A percentile compares a stretch with the other conserved stretches of the same genome.
These are phyloP conservation scores for Anorthoa munda DNA, from an alignment of 2,888 invertebrate species.

Conservation along the genomic window DNA sequence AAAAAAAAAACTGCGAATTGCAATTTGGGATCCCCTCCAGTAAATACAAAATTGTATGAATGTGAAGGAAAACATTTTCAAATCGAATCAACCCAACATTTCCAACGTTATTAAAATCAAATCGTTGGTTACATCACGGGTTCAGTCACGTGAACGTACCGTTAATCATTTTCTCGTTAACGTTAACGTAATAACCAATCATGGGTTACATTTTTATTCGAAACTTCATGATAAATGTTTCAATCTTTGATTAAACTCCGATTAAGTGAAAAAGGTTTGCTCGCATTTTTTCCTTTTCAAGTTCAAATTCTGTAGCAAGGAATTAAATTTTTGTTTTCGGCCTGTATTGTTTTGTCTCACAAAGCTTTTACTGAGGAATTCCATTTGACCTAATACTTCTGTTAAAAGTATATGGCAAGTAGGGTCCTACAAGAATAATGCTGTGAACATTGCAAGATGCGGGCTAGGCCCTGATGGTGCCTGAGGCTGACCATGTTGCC, in stretches of 20 bases:
- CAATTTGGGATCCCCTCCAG: background rate
- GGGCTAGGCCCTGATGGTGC: too few relatives aligned
- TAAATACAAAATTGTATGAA: background rate
- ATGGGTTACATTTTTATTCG: constrained; percentile 11
- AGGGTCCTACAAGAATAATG: too few relatives aligned
- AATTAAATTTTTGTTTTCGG: constrained; percentile 1
- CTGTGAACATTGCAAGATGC: background rate
- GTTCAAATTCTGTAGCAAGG: constrained; percentile 6
- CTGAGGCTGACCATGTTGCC: too few relatives aligned
- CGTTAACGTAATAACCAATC: constrained; percentile 1
- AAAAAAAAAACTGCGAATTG: background rate
- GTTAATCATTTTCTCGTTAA: constrained; percentile 51
- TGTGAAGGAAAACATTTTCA: constrained; percentile 1
- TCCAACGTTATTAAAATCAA: constrained; percentile 25
- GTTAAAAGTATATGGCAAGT: too few relatives aligned
- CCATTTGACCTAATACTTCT: background rate
- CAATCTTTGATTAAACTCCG: constrained; percentile 11
- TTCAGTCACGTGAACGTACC: constrained; percentile 42
- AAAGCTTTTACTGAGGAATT: background rate
- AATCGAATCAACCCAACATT: constrained; percentile 26
- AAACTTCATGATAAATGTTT: constrained; percentile 15
- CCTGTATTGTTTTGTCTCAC: background rate
- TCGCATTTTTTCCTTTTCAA: constrained; percentile 1
- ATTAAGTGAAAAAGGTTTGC: constrained; percentile 1
- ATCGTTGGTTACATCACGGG: constrained; percentile 25